These are phyloP conservation scores for Heliconius hewitsoni DNA, from an alignment of 1,140 invertebrate species.

Conservation along the genomic window DNA sequence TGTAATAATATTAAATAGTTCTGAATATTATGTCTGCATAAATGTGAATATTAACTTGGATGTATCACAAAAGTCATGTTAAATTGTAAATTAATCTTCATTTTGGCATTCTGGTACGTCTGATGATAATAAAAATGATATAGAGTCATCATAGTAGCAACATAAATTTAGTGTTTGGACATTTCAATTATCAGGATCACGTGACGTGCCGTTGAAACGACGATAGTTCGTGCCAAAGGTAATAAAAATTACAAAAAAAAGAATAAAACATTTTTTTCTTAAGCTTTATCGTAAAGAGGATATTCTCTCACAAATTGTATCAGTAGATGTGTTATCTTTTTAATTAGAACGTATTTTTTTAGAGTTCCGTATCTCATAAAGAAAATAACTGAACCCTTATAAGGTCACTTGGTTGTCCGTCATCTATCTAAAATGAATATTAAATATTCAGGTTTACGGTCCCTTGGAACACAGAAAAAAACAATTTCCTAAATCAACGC, in stretches of 20 bases:
- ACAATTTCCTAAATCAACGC: too few relatives aligned
- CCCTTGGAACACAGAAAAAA: too few relatives aligned
- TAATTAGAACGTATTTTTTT: too few relatives aligned
- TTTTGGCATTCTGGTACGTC: background rate
- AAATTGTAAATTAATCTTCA: background rate
- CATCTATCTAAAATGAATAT: too few relatives aligned
- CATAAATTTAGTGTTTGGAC: slow-evolving; percentile 76
- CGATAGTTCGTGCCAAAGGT: slow-evolving; percentile 71
- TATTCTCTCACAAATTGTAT: background rate
- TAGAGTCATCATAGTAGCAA: slow-evolving; percentile 59
- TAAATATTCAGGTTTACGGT: too few relatives aligned
- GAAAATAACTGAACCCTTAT: too few relatives aligned
- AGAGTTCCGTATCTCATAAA: too few relatives aligned
- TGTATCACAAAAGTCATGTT: background rate
- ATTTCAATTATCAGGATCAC: slow-evolving; percentile 76
- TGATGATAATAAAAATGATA: slow-evolving; percentile 57
- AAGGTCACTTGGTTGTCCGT: too few relatives aligned
- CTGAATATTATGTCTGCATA: background rate
- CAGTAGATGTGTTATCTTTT: background rate
- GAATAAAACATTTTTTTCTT: slow-evolving; percentile 46
- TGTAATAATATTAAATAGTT: slow-evolving; percentile 54
- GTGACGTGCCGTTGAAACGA: slow-evolving; percentile 63
- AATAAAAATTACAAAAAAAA: slow-evolving; percentile 69
- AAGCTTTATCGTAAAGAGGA: slow-evolving; percentile 26
- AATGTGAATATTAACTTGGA: background rate